Conservation (phyloP, 2,888 invertebrate species). For the Phalangium opilio region DNA sequence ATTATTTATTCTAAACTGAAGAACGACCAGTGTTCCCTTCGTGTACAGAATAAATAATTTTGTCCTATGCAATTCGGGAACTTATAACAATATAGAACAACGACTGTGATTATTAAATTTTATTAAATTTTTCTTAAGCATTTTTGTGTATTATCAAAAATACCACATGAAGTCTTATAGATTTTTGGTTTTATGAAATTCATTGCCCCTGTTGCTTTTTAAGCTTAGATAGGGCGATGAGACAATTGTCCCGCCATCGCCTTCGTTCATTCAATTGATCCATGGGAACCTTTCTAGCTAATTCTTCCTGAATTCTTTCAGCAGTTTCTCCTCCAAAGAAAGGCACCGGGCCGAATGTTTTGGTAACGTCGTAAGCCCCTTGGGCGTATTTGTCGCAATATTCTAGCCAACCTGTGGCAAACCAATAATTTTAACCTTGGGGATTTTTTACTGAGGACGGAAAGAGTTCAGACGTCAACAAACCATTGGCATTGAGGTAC, state of each 20-base stretch:
- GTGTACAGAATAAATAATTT: too few relatives aligned
- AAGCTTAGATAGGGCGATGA: constrained; percentile 60
- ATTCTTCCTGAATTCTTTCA: constrained; percentile 49
- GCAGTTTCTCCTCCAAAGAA: constrained; percentile 53
- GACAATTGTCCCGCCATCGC: constrained; percentile 64
- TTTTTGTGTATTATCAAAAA: too few relatives aligned
- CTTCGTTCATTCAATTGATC: constrained; percentile 56
- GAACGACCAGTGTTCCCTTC: not conserved
- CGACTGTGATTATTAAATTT: too few relatives aligned
- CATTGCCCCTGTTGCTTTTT: constrained; percentile 38
- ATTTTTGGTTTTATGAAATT: too few relatives aligned
- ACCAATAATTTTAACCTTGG: not conserved
- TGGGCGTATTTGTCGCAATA: constrained; percentile 46
- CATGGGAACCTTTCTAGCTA: constrained; percentile 56
- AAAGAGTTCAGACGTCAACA: not conserved
- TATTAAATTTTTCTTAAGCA: too few relatives aligned
- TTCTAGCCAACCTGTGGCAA: constrained; percentile 39
- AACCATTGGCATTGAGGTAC: constrained; percentile 83
- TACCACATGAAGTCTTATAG: too few relatives aligned
- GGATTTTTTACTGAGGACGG: not conserved
- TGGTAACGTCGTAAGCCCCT: constrained; percentile 45
- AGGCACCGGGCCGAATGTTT: constrained; percentile 57
- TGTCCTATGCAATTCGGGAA: too few relatives aligned
- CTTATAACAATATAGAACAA: too few relatives aligned
- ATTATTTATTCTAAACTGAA: constrained; percentile 1